Evolutionary conservation across 2,113 vertebrate species (phyloP), one percentile per base, ranked within the genome.

Genomic region (Hymenochirus boettgeri): DNA sequence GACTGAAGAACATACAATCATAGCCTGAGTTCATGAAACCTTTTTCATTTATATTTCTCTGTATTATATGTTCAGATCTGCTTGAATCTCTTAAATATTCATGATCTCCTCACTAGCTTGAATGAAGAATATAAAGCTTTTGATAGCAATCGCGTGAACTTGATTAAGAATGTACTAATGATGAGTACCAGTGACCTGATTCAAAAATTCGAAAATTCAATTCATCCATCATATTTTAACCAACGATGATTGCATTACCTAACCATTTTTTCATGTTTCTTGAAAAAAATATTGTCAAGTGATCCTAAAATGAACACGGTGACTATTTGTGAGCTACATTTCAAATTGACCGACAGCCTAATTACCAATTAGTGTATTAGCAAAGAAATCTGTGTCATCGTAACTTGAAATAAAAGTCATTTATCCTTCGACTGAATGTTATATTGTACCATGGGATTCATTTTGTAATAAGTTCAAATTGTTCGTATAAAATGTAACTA

Each of bases 111-210:
- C 83, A 85, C 86, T 75, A 90, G 80, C 79, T 81, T 80, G 80
- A 84, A 83, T 79, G 79, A 86, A 88, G 83, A 78, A 86, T 83
- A 83, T 84, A 86, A 87, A 84, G 86, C 83, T 82, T 88, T 86
- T 88, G 86, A 89, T 86, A 82, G 85, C 85, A 88, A 88, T 90
- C 85, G 86, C 79, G 84, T 81, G 86, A 86, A 88, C 86, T 80
- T 91, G 87, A 90, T 91, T 91, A 90, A 91, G 86, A 88, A 90
- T 89, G 83, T 83, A 80, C 89, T 90, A 90, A 90, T 91, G 89
- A 91, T 86, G 85, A 79, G 83, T 78, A 84, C 87, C 79, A 88
- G 84, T 88, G 86, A 89, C 85, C 88, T 88, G 86, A 90, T 88
- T 89, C 81, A 85, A 82, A 83, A 86, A 83, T 84, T 82, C 86